Conservation (phyloP, 1,140 invertebrate species). For the Rhizoglyphus robini region DNA sequence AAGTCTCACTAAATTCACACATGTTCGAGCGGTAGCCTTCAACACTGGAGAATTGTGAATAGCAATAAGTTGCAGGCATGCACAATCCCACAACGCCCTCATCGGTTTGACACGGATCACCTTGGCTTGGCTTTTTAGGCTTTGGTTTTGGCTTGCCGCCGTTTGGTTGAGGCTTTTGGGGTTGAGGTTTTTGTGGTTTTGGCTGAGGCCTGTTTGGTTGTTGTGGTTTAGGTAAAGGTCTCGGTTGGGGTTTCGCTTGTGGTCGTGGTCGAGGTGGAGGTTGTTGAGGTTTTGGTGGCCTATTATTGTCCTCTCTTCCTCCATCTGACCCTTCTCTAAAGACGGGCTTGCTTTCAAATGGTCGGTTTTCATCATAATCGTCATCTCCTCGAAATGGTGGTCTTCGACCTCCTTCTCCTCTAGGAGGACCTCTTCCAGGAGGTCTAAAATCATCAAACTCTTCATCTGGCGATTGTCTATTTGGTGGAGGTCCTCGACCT, state of each 20-base stretch:
- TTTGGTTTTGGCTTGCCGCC: background rate
- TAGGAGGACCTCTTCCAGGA: too few species aligned
- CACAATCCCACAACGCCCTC: conserved; percentile 20
- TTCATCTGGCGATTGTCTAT: too few species aligned
- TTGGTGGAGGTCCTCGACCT: too few species aligned
- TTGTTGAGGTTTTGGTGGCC: background rate
- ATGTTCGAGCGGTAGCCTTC: conserved; percentile 11
- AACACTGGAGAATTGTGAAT: conserved; percentile 16
- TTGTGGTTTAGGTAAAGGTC: background rate
- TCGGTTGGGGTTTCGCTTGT: background rate
- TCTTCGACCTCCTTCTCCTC: background rate
- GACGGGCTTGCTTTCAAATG: background rate
- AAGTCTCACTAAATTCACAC: background rate
- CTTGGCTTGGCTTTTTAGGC: too few species aligned
- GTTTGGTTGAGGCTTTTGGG: background rate
- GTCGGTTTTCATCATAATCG: background rate
- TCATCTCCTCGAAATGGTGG: too few species aligned
- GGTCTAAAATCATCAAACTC: too few species aligned
- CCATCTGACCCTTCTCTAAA: background rate
- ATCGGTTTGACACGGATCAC: conserved; percentile 16
- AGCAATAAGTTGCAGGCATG: conserved; percentile 13
- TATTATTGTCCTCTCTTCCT: background rate
- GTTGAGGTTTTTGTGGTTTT: background rate
- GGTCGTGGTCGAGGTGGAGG: background rate
- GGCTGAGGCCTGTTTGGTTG: too few species aligned